These are phyloP conservation scores for Mercenaria mercenaria DNA, from an alignment of 1,140 invertebrate species.

Conservation along the genomic window DNA sequence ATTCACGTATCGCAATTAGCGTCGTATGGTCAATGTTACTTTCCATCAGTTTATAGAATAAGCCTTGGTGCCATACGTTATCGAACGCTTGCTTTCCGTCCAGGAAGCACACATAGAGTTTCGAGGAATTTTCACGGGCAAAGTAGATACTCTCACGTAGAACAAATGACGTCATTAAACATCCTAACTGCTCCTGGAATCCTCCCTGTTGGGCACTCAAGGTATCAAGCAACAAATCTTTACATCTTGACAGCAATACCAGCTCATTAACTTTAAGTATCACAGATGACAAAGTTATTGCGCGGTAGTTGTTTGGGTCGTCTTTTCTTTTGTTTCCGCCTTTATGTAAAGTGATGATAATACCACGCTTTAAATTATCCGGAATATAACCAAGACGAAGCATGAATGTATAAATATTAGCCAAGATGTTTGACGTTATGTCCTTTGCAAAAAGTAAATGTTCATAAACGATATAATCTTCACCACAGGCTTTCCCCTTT, in stretches of 20 bases:
- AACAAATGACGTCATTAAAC: slow-evolving; percentile 31
- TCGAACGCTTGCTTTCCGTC: slow-evolving; percentile 9
- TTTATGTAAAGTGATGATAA: slow-evolving; percentile 35
- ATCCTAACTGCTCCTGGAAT: slow-evolving; percentile 24
- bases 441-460: background rate
- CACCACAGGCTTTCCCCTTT: background rate
- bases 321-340: slow-evolving; percentile 13
- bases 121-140: background rate
- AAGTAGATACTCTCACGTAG: background rate
- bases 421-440: background rate
- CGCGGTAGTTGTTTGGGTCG: slow-evolving; percentile 17
- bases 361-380: background rate
- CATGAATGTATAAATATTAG: background rate
- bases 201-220: slow-evolving; percentile 37
- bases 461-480: background rate
- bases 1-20: background rate
- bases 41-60: background rate
- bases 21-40: background rate
- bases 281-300: slow-evolving; percentile 18
- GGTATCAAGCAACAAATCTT: background rate
- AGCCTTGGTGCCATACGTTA: background rate
- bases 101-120: slow-evolving; percentile 18
- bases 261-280: slow-evolving; percentile 1
- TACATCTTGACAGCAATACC: background rate
- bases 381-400: background rate